Evolutionary conservation across 1,140 invertebrate genomes (phyloP), one percentile per base, ranked within the genome.

Genomic region (Anastrepha ludens): DNA sequence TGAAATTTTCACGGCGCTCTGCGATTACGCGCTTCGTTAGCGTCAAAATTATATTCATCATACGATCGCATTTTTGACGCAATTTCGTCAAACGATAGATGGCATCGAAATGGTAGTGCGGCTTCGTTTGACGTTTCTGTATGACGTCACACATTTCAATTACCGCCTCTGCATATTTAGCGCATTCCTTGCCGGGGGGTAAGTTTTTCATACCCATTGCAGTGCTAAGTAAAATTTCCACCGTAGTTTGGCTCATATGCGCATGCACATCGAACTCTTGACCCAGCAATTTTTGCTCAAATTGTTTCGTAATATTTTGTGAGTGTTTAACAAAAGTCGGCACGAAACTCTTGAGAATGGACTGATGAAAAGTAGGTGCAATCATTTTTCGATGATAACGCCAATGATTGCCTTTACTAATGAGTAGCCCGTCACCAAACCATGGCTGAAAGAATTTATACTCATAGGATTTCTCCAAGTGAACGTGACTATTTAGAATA

Each of bases 331-430:
- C 98, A 93, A 99, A 99, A 0, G 97, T 94, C 0, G 96, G 95
- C 3, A 99, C 93, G 90, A 99, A 99, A 41, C 97, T 96, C 91
- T 98, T 97, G 3, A 99, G 93, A 67, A 99, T 97, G 88, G 97
- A 97, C 90, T 98, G 96, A 92, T 99, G 98, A 93, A 99, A 99
- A 1, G 98, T 97, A 0, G 98, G 98, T 0, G 98, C 98, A 74
- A 99, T 96, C 90, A 99, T 95, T 94, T 98, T 98, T 17, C 98
- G 94, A 89, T 98, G 96, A 1, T 94, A 95, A 17, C 95, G 94
- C 98, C 98, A 99, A 94, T 98, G 98, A 67, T 96, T 95, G 44
- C 97, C 96, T 41, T 95, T 95, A 87, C 96, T 97, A 39, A 97
- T 98, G 1, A 98, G 94, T 4, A 98, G 94, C 86, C 98, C 98